Conservation (phyloP, 1,140 invertebrate genomes). For the Aphidius gifuensis region DNA sequence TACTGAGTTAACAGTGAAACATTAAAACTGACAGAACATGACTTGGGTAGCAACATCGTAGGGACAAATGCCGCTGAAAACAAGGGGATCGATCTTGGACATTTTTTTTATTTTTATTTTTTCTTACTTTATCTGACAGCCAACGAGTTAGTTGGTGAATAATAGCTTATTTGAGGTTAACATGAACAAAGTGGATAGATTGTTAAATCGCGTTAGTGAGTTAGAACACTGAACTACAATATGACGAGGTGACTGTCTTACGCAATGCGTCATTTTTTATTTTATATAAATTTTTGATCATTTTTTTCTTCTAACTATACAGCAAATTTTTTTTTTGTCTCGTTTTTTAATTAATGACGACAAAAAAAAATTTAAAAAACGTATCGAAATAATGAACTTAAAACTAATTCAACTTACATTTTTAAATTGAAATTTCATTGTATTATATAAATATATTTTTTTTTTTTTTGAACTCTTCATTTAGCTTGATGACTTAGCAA, state of each 20-base stretch:
- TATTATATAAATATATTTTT: too few relatives aligned
- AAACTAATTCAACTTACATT: neutral
- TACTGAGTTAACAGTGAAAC: neutral
- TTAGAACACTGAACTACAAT: constrained; percentile 20
- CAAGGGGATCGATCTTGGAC: too few relatives aligned
- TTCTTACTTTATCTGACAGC: neutral
- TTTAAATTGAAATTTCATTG: too few relatives aligned
- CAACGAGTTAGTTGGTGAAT: neutral
- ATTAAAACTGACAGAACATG: constrained; percentile 3
- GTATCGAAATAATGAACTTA: too few relatives aligned
- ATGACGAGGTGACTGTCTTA: constrained; percentile 8
- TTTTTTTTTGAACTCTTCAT: too few relatives aligned
- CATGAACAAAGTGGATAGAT: constrained; percentile 12
- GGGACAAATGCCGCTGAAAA: too few relatives aligned
- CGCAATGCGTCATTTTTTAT: neutral
- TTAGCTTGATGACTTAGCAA: too few relatives aligned
- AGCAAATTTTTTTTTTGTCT: neutral
- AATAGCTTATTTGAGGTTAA: neutral
- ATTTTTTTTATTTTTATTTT: too few relatives aligned
- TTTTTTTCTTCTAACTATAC: too few relatives aligned
- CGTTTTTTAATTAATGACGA: too few relatives aligned
- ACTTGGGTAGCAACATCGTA: too few relatives aligned
- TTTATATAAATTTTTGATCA: neutral
- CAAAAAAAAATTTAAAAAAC: too few relatives aligned
- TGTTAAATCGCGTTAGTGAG: constrained; percentile 21